Base-by-base conservation (phyloP, 1,140 invertebrate species). In the Drosophila pallidifrons region DNA sequence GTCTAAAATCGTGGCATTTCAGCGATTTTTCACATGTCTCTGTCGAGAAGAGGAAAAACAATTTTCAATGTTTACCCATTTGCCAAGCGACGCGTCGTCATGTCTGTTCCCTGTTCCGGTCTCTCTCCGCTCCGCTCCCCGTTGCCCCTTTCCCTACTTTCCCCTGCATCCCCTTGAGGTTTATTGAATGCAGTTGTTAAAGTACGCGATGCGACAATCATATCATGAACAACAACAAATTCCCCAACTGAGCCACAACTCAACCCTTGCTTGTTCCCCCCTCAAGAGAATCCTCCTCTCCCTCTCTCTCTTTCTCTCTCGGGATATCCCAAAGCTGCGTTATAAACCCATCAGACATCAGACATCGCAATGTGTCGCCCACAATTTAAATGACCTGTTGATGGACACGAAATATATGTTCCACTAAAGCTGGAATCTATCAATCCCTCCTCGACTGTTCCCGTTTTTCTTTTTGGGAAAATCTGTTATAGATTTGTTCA, bases 331-430 rank as follows among this genome's bases (percentile, higher is more conserved):
- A 25, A 63, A 70, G 49, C 25, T 3, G 25, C 15, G 47, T 76
- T 75, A 87, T 86, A 87, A 87, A 87, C 61, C 83, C 82, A 82
- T 87, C 82, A 74, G 16, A 11, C 35, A 61, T 35, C 15, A 55
- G 74, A 7, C 65, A 69, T 5, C 35, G 11, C 66, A 54, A 88
- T 80, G 55, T 87, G 83, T 87, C 83, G 69, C 46, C 69, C 79
- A 72, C 61, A 69, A 71, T 64, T 49, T 59, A 60, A 67, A 76
- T 79, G 76, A 52, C 57, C 69, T 68, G 60, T 80, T 80, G 73
- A 82, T 72, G 57, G 61, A 72, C 47, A 11, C 25, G 25, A 16
- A 10, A 43, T 25, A 25, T 25, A 25, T 25, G 20, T 25, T 25
- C 20, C 41, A 60, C n/a, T 15, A n/a, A 25, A 58, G n/a, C 28